phyloP scores from a whole-genome alignment of 2,113 vertebrate species.

The Dromaius novaehollandiae region DNA sequence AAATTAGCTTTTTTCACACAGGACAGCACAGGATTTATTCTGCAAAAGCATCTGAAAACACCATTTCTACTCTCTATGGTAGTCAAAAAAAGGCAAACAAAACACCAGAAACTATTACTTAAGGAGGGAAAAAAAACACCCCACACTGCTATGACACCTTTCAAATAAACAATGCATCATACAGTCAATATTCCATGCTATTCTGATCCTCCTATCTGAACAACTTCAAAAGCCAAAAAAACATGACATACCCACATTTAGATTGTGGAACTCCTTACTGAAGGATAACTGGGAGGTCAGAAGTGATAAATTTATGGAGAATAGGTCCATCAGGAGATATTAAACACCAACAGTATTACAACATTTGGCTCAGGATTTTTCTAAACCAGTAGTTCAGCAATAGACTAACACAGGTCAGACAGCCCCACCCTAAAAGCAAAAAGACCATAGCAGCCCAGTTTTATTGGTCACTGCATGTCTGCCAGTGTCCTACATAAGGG shows the following conservation, averaged over 20 bases:
- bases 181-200: neutral
- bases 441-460: too few species aligned
- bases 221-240: neutral
- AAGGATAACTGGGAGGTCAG: neutral
- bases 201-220: neutral
- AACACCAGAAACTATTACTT: neutral
- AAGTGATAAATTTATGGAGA: neutral
- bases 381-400: neutral
- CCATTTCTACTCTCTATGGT: neutral
- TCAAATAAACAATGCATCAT: neutral
- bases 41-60: neutral
- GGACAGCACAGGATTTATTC: neutral
- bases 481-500: neutral
- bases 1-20: neutral
- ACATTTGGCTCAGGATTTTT: neutral
- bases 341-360: neutral
- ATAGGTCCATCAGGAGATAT: neutral
- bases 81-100: neutral
- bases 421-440: neutral
- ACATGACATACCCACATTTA: neutral
- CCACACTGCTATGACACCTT: neutral
- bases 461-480: neutral
- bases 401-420: neutral
- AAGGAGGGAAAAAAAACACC: neutral
- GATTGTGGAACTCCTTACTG: neutral